Evolutionary conservation across 2,797 vertebrate species (phyloP), one percentile per base, ranked within the genome.

Genomic region (Allobates femoralis): DNA sequence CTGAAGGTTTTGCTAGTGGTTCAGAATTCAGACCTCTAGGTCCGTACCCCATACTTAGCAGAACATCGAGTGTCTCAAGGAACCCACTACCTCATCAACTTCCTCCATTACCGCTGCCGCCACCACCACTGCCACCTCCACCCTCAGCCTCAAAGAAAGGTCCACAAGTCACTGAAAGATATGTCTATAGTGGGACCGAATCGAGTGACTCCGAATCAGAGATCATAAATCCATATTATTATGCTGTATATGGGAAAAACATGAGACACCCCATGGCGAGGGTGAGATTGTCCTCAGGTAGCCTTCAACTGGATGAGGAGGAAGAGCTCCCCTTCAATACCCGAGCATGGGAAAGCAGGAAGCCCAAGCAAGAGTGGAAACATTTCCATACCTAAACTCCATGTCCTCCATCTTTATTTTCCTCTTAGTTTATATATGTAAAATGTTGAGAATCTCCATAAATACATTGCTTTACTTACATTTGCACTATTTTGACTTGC

Each of bases 121-220:
- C 74, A 15, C 86, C 86, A 75, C 81, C 75, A 26, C 51, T 79
- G 2, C 84, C 84, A 21, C 84, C 93, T 0, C 92, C 94, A 10
- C 90, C 92, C 0, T 91, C 90, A 0, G 86, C 90, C 19, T 64
- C 60, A 85, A 85, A 85, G 56, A 88, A 88, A 58, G 94, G 89
- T 0, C 92, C 95, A 1, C 93, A 90, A 58, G 81, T 90, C 0
- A 84, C 93, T 0, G 94, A 96, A 26, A 91, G 90, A 53, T 93
- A 92, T 6, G 86, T 91, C 71, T 90, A 93, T 83, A 91, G 93
- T 85, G 94, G 94, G 3, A 94, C 95, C 0, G 96, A 96, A 91
- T 97, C 96, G 90, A 98, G 97, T 0, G 97, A 99, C 90, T 98
- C 97, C 0, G 97, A 99, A 89, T 94, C 96, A 0, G 97, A 99